Conservation (phyloP, 2,888 invertebrate species). For the Mesorhabditis sp. region DNA sequence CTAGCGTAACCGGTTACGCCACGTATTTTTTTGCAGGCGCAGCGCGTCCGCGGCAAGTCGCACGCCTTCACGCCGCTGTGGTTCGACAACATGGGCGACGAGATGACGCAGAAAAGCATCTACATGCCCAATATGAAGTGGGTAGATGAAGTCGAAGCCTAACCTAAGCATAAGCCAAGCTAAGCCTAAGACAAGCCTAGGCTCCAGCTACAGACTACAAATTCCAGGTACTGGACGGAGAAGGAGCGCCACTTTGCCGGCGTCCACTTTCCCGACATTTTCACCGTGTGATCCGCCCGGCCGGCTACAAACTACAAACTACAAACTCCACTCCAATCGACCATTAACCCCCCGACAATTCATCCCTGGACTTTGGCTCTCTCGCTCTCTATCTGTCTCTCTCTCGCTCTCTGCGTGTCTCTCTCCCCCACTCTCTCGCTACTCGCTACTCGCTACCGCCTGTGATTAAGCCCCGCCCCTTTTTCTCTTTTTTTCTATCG, state of each 20-base stretch:
- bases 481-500: too few species aligned
- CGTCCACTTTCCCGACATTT: neutral
- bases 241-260: slow-evolving; percentile 8
- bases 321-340: too few species aligned
- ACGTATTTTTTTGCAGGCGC: neutral
- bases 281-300: neutral
- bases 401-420: too few species aligned
- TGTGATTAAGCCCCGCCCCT: too few species aligned
- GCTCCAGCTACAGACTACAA: too few species aligned
- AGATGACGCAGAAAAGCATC: slow-evolving; percentile 8
- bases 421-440: too few species aligned
- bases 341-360: too few species aligned
- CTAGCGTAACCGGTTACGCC: neutral
- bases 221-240: slow-evolving; percentile 10
- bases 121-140: slow-evolving; percentile 10
- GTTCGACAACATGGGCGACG: slow-evolving; percentile 11
- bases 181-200: too few species aligned
- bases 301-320: too few species aligned
- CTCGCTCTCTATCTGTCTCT: too few species aligned
- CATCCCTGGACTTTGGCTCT: too few species aligned
- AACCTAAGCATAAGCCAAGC: neutral
- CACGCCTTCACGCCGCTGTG: slow-evolving; percentile 5
- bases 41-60: slow-evolving; percentile 6
- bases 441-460: too few species aligned
- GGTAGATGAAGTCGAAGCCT: neutral